Conservation (phyloP, 2,797 vertebrate species). For the Nothura maculosa region DNA sequence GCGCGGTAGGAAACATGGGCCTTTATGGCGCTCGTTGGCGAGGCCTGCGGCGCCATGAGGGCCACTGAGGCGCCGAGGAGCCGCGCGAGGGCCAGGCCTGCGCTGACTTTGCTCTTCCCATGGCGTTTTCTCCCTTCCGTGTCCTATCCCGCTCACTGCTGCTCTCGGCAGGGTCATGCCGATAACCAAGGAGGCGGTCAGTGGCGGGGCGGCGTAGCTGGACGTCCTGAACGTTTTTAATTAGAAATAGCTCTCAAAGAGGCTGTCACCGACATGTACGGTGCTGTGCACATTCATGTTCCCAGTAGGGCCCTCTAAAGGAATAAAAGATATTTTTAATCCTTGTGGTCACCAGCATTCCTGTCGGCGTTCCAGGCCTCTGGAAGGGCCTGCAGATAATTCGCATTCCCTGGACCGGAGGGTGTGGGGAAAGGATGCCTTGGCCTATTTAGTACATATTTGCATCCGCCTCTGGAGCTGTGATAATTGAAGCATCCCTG, state of each 20-base stretch:
- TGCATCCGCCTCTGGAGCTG: background rate
- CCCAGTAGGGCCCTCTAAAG: background rate
- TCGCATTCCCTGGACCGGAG: background rate
- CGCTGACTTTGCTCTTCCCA: background rate
- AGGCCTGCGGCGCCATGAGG: no score
- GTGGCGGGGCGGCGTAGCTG: background rate
- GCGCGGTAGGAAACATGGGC: background rate
- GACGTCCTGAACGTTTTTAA: background rate
- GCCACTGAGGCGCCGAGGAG: no score
- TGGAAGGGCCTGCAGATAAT: conserved; percentile 15
- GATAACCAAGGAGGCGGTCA: background rate
- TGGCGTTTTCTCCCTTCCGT: background rate
- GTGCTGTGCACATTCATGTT: background rate
- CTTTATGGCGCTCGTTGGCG: background rate
- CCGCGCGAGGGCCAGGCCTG: background rate
- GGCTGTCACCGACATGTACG: background rate
- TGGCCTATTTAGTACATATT: background rate
- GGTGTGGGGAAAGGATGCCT: background rate
- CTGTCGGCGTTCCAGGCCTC: conserved; percentile 3
- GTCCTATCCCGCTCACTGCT: background rate
- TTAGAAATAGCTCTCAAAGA: background rate
- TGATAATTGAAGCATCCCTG: background rate
- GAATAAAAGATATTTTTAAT: conserved; percentile 61
- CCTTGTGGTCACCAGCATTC: background rate
- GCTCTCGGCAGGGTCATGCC: background rate